Base-by-base conservation (phyloP, 2,797 vertebrate genomes). In the Cynodonichthys magdalenae region DNA sequence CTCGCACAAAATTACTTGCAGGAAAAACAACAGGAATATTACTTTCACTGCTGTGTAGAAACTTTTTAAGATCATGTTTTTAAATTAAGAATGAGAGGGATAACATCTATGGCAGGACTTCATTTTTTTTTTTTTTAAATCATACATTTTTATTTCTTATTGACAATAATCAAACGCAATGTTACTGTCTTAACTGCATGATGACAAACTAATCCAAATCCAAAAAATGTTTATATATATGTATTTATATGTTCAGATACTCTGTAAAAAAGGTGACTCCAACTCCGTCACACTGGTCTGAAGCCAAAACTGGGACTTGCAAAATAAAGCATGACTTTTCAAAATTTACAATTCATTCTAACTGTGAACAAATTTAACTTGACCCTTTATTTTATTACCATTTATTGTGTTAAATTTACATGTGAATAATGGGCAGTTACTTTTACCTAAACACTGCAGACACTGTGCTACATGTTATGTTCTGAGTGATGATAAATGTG, bases 401-500 rank as follows among this genome's bases (percentile, higher is more conserved):
- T 52, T 49, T 71, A 14, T 66, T 36, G 66, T 67, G 20, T 66
- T 6, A 29, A 24, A 53, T 67, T 60, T 71, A 66, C 63, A 47
- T 18, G 17, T 86, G 71, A 87, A 80, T 70, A 88, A 90, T 80
- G 68, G 75, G 61, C 53, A 41, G 39, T 62, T 66, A 39, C 56
- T 65, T 69, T 17, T 49, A 62, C 75, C 45, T 29, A 60, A 59
- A 84, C 66, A 69, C 66, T 75, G 66, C 69, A 44, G 70, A 80
- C 53, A 29, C 9, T 20, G 12, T 82, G 71, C 80, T 70, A 48
- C 60, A 84, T 77, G 66, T 63, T 27, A 9, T 50, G 45, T 42
- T 59, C 54, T 45, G 57, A 41, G 67, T 66, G 31, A 57, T 86
- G 79, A 90, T 84, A 65, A 87, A 89, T 84, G 80, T 66, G 57